Base-by-base conservation (phyloP, 2,113 vertebrate genomes). In the Recurvirostra avosetta region DNA sequence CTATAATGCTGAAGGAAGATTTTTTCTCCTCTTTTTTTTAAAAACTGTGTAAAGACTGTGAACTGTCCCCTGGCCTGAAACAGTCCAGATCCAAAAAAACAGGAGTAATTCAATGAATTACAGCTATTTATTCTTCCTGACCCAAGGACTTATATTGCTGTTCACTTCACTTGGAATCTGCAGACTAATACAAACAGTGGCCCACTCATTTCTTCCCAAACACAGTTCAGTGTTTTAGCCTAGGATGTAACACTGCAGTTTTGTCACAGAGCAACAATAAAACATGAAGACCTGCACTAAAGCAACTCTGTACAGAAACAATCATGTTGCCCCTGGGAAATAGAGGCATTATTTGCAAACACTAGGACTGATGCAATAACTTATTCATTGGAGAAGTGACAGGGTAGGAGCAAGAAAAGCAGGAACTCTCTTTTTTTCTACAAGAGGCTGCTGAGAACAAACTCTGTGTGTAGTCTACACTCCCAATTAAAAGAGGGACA, bases 91-190 rank as follows among this genome's bases (percentile, higher is more conserved):
- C 52, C 27, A 72, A 68, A 92, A 92, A 86, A 59, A 0, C 32
- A 82, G 38, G 50, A 92, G 58, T 87, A 84, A 56, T 91, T 83
- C 92, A 62, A 47, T 94, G 63, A 94, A 95, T 96, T 91, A 86
- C 47, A 82, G 50, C 41, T 93, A 67, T 90, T 93, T 93, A 76
- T 83, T 74, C 52, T 87, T 84, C 52, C 41, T 62, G 89, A 93
- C 70, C 32, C 25, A 11, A 88, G 34, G 59, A 90, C 53, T 78
- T 49, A 11, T 1, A 52, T 3, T 92, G 65, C 78, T n/a, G n/a
- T 67, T 89, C 62, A 29, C 55, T 90, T 62, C 45, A 32, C 19
- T 91, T 70, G 76, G 83, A 87, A 96, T 90, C 68, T 94, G 77
- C 65, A 94, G 85, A 90, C 55, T 58, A 86, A 91, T 50, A 72